Evolutionary conservation across 2,797 vertebrate genomes (phyloP).

Genomic region (Varecia variegata): DNA sequence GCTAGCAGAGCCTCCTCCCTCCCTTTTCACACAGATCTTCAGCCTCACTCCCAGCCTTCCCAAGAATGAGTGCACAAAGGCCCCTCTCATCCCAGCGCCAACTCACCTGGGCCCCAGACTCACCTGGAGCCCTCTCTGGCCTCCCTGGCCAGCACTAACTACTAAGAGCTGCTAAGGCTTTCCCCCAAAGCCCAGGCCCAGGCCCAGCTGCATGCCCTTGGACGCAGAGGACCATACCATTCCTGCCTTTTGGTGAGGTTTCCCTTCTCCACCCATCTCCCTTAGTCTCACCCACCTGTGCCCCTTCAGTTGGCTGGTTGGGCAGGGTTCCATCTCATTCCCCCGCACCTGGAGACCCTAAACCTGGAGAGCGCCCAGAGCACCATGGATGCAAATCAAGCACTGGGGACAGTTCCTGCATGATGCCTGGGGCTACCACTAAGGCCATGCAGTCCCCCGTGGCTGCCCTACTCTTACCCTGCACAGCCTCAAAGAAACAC

Average conservation of each 20-base stretch:
- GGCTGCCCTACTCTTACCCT: neutral
- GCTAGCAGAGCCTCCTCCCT: neutral
- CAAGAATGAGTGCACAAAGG: neutral
- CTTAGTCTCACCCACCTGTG: neutral
- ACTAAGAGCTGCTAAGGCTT: neutral
- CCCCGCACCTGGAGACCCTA: too few species aligned
- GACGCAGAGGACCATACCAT: neutral
- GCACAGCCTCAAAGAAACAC: neutral
- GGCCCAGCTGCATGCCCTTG: neutral
- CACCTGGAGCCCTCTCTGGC: neutral
- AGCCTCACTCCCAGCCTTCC: neutral
- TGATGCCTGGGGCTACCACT: neutral
- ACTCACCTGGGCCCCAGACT: too few species aligned
- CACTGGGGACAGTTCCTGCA: neutral
- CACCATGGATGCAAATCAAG: neutral
- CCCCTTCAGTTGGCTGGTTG: neutral
- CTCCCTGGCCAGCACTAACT: neutral
- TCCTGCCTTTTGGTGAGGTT: neutral
- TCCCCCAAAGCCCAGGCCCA: neutral
- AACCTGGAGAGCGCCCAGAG: neutral
- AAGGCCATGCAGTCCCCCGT: neutral
- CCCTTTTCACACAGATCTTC: fast-evolving
- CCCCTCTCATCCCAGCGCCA: neutral
- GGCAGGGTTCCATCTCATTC: neutral
- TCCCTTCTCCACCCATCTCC: neutral